Evolutionary conservation across 1,140 invertebrate genomes (phyloP).

Genomic region (Apis dorsata): DNA sequence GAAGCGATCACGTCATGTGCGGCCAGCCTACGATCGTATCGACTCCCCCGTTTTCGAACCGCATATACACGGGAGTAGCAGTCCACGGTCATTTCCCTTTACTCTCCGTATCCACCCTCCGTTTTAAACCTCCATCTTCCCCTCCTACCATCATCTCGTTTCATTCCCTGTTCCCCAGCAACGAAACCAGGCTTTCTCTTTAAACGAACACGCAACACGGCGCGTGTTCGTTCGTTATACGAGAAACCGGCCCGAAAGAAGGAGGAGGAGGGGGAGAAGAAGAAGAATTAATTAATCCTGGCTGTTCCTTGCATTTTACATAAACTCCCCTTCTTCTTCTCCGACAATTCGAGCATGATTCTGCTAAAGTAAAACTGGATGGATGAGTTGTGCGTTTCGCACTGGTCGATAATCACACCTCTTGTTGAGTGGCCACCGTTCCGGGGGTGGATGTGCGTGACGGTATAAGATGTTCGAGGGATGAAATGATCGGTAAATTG

Average conservation of each 20-base stretch:
- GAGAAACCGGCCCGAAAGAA: neutral
- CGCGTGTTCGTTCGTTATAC: neutral
- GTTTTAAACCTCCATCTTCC: neutral
- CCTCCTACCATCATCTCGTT: neutral
- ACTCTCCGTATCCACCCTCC: no score
- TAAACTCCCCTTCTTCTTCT: neutral
- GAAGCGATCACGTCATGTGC: conserved; percentile 21
- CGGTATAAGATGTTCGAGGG: neutral
- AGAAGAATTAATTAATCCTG: conserved; percentile 16
- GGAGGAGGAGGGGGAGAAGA: neutral
- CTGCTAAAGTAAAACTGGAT: neutral
- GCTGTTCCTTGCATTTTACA: neutral
- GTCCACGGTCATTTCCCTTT: neutral
- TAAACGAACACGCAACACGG: neutral
- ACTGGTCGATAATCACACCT: neutral
- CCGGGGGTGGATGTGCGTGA: neutral
- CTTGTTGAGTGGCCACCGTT: neutral
- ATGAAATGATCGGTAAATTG: neutral
- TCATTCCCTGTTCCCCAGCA: neutral
- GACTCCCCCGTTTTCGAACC: conserved; percentile 6
- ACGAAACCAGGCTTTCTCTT: neutral
- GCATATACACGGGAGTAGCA: neutral
- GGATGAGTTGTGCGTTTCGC: neutral
- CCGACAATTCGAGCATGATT: neutral
- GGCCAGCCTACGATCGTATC: conserved; percentile 29